Evolutionary conservation across 2,888 invertebrate genomes (phyloP), one percentile per base, ranked within the genome.

Genomic region (Dioctria rufipes): DNA sequence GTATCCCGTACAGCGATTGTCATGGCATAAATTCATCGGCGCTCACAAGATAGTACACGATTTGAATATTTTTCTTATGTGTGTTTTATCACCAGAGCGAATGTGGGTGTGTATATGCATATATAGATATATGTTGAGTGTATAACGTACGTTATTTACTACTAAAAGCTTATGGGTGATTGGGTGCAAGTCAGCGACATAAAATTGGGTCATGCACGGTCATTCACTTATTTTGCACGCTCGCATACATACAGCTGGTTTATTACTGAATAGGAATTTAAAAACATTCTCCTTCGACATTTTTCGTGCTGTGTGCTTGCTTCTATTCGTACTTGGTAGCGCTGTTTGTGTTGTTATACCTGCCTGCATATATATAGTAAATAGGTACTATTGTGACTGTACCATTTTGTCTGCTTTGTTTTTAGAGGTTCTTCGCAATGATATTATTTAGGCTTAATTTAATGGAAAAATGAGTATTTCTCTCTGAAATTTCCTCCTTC

Each of bases 131-230:
- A 8, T 65, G 43, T 61, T 63, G 51, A 11, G 51, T n/a, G 58
- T 73, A 58, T 73, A 40, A 73, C 42, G 73, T 58, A 73, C 60
- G 73, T 73, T 73, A 73, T 73, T 73, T 73, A 73, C 73, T 73
- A 73, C 25, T 37, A 73, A 73, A 73, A 58, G 73, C 58, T 73
- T 42, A 58, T 73, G 73, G 51, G 73, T 73, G 63, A 73, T 73
- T 73, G 73, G 51, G 73, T 73, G 63, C 61, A 88, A 89, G 92
- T 92, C 92, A 92, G 91, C 92, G 92, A 92, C 90, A 91, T 90
- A 89, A 91, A 92, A 92, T 90, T 92, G 89, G 92, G 92, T 92
- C 92, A 92, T 91, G 92, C 90, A 91, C 92, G 92, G 90, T 89
- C 90, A 87, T 89, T 90, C 89, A 89, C 89, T 39, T 58, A 80